A percentile compares a stretch with the other conserved stretches of the same genome.
Conservation (phyloP, 2,888 invertebrate species). For the Apamea epomidion region DNA sequence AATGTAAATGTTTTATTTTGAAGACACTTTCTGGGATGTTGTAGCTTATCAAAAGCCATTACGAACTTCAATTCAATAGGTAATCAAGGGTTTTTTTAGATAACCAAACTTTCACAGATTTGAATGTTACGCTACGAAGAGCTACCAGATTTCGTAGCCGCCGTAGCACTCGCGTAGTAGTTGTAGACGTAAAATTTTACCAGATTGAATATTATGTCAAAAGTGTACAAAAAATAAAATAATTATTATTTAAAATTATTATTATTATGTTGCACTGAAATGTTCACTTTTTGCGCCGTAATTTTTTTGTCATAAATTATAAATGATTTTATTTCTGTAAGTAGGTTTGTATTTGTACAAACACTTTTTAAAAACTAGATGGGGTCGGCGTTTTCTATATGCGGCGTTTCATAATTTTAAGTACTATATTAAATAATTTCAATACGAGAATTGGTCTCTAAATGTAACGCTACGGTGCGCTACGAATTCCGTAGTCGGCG, state of each 20-base stretch:
- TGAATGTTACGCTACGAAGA: neutral
- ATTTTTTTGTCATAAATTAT: neutral
- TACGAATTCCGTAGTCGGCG: constrained; percentile 32
- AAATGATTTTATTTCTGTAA: too few relatives aligned
- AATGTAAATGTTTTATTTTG: neutral
- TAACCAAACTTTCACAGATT: neutral
- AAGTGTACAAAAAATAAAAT: too few relatives aligned
- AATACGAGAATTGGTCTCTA: neutral
- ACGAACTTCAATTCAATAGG: neutral
- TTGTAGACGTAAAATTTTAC: neutral
- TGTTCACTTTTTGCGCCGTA: neutral
- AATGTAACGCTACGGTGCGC: neutral
- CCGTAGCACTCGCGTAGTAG: constrained; percentile 10
- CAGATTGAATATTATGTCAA: neutral
- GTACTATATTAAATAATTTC: neutral
- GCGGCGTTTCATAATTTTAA: too few relatives aligned
- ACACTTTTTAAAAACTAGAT: too few relatives aligned
- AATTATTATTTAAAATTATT: too few relatives aligned
- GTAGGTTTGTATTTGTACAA: too few relatives aligned
- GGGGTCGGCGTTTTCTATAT: too few relatives aligned
- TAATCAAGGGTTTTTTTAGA: neutral
- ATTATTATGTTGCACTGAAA: neutral
- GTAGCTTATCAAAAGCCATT: neutral
- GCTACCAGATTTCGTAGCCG: constrained; percentile 24
- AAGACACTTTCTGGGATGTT: too few relatives aligned